These are phyloP conservation scores for Pantherophis alleghaniensis DNA, from an alignment of 2,797 vertebrate species.

Conservation along the genomic window DNA sequence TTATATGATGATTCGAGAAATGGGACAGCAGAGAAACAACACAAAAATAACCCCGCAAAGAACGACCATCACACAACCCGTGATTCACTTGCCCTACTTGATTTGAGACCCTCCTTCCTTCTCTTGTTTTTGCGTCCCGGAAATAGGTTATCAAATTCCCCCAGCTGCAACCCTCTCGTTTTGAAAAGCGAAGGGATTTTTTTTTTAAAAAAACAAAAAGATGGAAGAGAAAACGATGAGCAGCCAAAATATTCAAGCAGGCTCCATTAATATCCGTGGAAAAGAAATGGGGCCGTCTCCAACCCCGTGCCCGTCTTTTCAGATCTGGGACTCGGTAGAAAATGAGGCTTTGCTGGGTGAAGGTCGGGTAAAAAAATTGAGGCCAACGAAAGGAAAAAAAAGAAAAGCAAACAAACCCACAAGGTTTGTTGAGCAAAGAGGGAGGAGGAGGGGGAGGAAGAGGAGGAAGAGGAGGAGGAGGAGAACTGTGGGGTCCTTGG, in stretches of 20 bases:
- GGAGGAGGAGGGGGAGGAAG: neutral
- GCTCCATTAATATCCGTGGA: conserved; percentile 7
- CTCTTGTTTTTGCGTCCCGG: neutral
- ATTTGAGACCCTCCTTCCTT: rapidly evolving
- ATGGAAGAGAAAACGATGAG: conserved; percentile 38
- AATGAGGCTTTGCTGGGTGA: neutral
- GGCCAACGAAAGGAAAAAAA: neutral
- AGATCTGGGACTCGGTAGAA: neutral
- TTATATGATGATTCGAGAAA: neutral
- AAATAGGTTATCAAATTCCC: conserved; percentile 16
- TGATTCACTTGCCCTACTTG: neutral
- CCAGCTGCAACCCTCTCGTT: conserved; percentile 45
- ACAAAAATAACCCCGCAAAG: no score
- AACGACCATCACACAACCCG: neutral
- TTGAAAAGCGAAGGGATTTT: conserved; percentile 8
- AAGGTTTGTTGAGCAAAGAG: neutral
- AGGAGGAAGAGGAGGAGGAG: neutral
- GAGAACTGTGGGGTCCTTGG: no score
- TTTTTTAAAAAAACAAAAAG: no score
- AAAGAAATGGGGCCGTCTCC: neutral
- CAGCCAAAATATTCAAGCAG: conserved; percentile 18
- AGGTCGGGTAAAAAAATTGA: neutral
- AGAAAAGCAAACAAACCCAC: neutral
- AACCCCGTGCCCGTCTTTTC: neutral
- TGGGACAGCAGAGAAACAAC: no score